Evolutionary conservation across 1,140 invertebrate species (phyloP).

Genomic region (Chironomus tepperi): DNA sequence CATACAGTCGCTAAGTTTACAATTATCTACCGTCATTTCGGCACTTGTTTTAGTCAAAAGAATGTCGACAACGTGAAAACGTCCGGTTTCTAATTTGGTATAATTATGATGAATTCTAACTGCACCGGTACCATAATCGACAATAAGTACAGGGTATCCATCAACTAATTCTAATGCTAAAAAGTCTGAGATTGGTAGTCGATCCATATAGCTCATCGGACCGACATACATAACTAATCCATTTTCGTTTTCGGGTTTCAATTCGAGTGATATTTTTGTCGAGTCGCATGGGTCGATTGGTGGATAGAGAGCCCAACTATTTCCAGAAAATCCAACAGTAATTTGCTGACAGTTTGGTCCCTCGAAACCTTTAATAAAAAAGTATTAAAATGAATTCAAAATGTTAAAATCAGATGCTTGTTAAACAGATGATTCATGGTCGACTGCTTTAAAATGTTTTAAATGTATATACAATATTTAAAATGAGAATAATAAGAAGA

Average conservation of each 20-base stretch:
- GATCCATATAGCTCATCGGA: conserved; percentile 56
- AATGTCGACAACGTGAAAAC: conserved; percentile 75
- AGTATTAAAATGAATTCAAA: background rate
- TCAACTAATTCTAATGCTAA: conserved; percentile 80
- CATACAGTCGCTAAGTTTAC: conserved; percentile 60
- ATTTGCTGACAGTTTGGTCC: conserved; percentile 86
- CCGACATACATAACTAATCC: conserved; percentile 89
- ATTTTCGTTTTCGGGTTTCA: conserved; percentile 60
- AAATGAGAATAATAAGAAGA: background rate
- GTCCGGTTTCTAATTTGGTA: conserved; percentile 65
- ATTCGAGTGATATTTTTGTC: conserved; percentile 65
- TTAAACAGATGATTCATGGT: background rate
- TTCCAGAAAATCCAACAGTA: conserved; percentile 74
- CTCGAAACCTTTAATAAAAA: conserved; percentile 50
- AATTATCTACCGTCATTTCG: conserved; percentile 69
- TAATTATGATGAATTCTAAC: conserved; percentile 59
- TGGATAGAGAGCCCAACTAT: conserved; percentile 83
- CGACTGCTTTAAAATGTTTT: background rate
- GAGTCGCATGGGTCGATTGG: conserved; percentile 68
- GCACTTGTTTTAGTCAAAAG: conserved; percentile 58
- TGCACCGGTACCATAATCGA: conserved; percentile 86
- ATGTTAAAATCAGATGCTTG: background rate
- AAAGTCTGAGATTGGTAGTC: conserved; percentile 68
- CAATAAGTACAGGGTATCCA: conserved; percentile 71
- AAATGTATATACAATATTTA: too few species aligned